Evolutionary conservation across 2,888 invertebrate species (phyloP), one percentile per base, ranked within the genome.

Genomic region (Lamellibrachia satsuma): DNA sequence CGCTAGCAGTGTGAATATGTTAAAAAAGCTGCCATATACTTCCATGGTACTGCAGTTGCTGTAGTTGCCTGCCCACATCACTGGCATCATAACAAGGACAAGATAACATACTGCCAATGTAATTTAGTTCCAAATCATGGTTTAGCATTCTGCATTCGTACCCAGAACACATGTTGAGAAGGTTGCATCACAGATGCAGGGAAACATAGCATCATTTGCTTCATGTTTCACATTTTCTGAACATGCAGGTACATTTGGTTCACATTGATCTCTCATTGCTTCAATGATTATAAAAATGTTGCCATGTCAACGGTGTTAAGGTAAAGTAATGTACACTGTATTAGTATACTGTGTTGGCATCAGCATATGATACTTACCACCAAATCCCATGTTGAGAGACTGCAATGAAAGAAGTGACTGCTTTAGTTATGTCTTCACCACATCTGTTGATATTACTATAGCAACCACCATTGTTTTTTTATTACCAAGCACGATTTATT

Each of bases 381-480:
- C 75, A 75, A 22, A 75, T 15, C 22, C 75, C 75, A 75, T n/a
- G n/a, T 15, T 75, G 15, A 22, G 75, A 75, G 75, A 75, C 75
- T 75, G 22, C 22, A 75, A 75, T 11, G 75, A n/a, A 75, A 75
- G 75, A 75, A 75, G 15, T 22, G 75, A 75, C 22, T 75, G 15
- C n/a, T 75, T 75, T 75, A 75, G 75, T 75, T 75, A 75, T 57
- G 57, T 75, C n/a, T 75, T 75, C 75, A 75, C 22, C 75, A 75
- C 75, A 75, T 15, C 75, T 22, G 22, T 75, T 75, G 75, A 75
- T 75, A 22, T 75, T 6, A 75, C n/a, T 75, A 75, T 6, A 11
- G 22, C 15, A 75, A 75, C 75, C 75, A 75, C 75, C 11, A 39
- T 22, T 6, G 22, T 11, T 75, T 75, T 75, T 75, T 22, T 6